Conservation (phyloP, 2,113 vertebrate genomes). For the Emberiza fucata region DNA sequence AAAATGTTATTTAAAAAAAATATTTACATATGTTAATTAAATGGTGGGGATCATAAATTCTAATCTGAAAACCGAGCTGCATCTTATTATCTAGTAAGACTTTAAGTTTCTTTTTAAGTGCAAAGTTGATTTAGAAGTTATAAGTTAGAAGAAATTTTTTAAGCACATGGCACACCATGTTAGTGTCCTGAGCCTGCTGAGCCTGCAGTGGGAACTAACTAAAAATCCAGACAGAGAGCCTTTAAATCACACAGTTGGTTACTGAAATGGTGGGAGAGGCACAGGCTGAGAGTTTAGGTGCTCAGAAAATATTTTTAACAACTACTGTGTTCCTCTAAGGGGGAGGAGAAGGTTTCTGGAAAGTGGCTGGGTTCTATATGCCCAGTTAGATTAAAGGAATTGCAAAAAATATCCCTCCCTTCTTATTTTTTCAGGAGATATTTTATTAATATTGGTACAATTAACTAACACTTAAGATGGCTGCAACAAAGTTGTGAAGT, state of each 20-base stretch:
- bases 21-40: conserved; percentile 66
- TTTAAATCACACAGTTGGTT: neutral
- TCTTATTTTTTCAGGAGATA: neutral
- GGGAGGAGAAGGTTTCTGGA: neutral
- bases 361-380: neutral
- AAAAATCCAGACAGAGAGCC: neutral
- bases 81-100: neutral
- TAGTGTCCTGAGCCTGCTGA: neutral
- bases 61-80: neutral
- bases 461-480: neutral
- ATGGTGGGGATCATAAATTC: conserved; percentile 31
- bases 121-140: conserved; percentile 20
- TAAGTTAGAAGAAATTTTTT: neutral
- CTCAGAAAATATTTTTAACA: neutral
- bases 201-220: neutral
- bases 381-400: neutral
- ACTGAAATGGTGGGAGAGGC: neutral
- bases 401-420: accelerated
- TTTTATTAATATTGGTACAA: neutral
- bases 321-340: neutral
- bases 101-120: neutral
- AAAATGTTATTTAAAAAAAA: conserved; percentile 34
- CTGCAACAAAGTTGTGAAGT: neutral
- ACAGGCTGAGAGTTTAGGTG: neutral
- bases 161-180: neutral